Percentiles rank a stretch among this genome's conserved stretches.
Evolutionary conservation across 2,888 invertebrate species (phyloP).

Genomic region (Nemapogon koenigi): DNA sequence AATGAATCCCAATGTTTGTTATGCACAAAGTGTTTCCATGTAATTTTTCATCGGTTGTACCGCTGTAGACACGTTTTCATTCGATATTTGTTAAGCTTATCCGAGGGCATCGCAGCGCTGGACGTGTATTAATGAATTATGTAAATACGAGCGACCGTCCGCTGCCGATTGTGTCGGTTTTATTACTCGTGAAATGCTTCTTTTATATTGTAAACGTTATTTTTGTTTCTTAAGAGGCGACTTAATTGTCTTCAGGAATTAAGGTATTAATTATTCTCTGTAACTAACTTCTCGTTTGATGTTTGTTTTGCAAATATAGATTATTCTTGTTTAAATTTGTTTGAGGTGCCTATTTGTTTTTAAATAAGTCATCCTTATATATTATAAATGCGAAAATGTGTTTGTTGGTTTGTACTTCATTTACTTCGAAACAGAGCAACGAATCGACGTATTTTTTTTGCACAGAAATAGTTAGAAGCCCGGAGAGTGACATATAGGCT

Average conservation of each 20-base stretch:
- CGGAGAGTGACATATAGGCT: too few relatives aligned
- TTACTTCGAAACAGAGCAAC: too few relatives aligned
- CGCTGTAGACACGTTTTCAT: conserved; percentile 28
- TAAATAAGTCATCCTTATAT: too few relatives aligned
- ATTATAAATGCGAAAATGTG: too few relatives aligned
- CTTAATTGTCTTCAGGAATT: conserved; percentile 18
- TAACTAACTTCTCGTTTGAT: too few relatives aligned
- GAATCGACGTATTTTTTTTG: too few relatives aligned
- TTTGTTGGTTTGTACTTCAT: too few relatives aligned
- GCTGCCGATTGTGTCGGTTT: conserved; percentile 26
- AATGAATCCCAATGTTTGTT: not conserved
- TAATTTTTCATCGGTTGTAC: conserved; percentile 12
- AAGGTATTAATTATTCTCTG: too few relatives aligned
- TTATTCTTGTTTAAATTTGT: too few relatives aligned
- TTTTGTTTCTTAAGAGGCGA: conserved; percentile 23
- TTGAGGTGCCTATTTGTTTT: too few relatives aligned
- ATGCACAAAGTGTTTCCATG: not conserved
- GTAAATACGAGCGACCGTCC: conserved; percentile 38
- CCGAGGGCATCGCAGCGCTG: conserved; percentile 39
- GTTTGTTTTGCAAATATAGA: too few relatives aligned
- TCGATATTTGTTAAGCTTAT: conserved; percentile 48
- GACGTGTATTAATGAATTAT: conserved; percentile 58
- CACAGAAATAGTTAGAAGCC: too few relatives aligned
- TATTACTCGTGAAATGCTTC: conserved; percentile 39
- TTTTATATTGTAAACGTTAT: conserved; percentile 31